Conservation (phyloP, 2,113 vertebrate genomes). For the Notiomystis cincta region DNA sequence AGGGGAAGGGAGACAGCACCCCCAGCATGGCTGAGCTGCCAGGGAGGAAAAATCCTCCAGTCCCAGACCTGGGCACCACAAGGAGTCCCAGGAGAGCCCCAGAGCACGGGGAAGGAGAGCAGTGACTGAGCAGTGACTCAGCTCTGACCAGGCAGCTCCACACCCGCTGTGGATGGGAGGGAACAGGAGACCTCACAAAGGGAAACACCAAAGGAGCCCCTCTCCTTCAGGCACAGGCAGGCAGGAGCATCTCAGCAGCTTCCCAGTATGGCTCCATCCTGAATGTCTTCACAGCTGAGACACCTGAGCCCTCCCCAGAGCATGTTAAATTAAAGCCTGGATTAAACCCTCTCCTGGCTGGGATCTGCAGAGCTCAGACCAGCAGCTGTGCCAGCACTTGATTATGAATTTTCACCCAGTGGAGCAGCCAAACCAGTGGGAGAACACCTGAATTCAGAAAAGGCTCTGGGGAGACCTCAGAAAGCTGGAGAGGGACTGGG, state of each 20-base stretch:
- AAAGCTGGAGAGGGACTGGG: not conserved
- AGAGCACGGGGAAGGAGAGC: not conserved
- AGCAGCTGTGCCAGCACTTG: not conserved
- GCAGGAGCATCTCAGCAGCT: not conserved
- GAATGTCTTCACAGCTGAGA: not conserved
- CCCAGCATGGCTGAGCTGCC: fast-evolving
- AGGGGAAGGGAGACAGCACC: fast-evolving
- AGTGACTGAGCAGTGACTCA: not conserved
- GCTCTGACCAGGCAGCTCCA: not conserved
- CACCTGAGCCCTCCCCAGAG: not conserved
- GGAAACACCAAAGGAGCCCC: not conserved
- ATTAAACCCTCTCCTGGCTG: not conserved
- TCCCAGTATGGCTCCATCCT: not conserved
- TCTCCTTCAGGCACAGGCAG: not conserved
- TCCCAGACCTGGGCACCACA: not conserved
- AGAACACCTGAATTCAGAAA: not conserved
- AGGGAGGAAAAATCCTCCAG: not conserved
- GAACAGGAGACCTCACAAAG: not conserved
- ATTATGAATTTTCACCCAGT: fast-evolving
- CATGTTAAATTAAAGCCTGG: not conserved
- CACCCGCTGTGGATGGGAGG: fast-evolving
- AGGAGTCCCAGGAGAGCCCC: fast-evolving
- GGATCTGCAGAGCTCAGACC: not conserved
- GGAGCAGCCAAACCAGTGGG: not conserved
- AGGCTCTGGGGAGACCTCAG: not conserved